phyloP scores from a whole-genome alignment of 1,140 invertebrate species.

The Diprion similis region DNA sequence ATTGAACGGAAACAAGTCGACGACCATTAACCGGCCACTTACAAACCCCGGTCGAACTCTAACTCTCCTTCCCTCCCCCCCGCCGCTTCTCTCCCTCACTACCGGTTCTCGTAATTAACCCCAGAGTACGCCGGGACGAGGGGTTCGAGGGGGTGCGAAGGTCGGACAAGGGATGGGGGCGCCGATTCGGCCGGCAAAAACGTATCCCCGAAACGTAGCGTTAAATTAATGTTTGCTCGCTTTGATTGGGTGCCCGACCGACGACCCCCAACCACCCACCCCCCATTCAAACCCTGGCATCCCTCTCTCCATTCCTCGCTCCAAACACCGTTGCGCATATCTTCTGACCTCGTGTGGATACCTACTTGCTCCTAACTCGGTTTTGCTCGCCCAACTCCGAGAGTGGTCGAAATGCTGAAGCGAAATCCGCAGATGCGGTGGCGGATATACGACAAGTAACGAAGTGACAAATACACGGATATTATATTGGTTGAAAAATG shows the following conservation, averaged over 20 bases:
- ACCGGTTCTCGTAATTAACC: constrained; percentile 11
- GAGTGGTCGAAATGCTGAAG: no score
- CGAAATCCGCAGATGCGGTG: no score
- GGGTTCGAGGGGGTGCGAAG: no score
- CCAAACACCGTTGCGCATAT: no score
- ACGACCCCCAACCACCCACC: no score
- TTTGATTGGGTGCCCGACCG: constrained; percentile 44
- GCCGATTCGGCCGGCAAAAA: constrained; percentile 48
- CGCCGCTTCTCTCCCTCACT: background rate
- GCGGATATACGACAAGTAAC: no score
- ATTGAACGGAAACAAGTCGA: constrained; percentile 15
- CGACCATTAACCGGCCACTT: constrained; percentile 15
- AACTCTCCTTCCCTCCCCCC: background rate
- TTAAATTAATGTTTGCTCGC: constrained; percentile 56
- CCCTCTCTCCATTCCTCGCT: no score
- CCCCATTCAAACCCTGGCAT: no score
- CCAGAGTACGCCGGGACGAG: background rate
- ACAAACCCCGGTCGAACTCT: constrained; percentile 8
- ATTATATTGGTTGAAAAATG: no score
- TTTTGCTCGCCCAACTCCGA: no score
- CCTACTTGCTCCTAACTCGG: no score
- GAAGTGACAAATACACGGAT: background rate
- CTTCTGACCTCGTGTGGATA: no score
- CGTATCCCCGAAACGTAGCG: constrained; percentile 54
- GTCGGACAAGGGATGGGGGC: constrained; percentile 32